Evolutionary conservation across 2,888 invertebrate species (phyloP).

Genomic region (Venustoraphidia nigricollis): DNA sequence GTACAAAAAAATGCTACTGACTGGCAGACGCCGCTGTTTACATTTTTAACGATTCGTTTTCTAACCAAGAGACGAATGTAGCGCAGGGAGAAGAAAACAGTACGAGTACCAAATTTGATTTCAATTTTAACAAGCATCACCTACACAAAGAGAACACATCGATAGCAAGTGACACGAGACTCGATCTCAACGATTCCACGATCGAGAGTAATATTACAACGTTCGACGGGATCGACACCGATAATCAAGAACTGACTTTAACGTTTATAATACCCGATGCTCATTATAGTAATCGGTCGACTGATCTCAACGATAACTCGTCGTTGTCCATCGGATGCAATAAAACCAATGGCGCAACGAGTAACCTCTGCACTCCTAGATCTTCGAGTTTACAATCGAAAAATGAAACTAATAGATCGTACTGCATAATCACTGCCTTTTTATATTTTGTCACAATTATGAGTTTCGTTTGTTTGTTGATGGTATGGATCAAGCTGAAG

Average conservation of each 20-base stretch:
- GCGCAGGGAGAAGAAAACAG: too few relatives aligned
- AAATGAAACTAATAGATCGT: slow-evolving; percentile 14
- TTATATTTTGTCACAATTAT: slow-evolving; percentile 28
- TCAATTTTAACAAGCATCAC: neutral
- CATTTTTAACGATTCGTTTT: slow-evolving; percentile 19
- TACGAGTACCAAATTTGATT: neutral
- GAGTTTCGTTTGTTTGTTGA: slow-evolving; percentile 26
- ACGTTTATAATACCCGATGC: slow-evolving; percentile 4
- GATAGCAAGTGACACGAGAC: slow-evolving; percentile 2
- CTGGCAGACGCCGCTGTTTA: slow-evolving; percentile 44
- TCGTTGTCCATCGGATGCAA: neutral
- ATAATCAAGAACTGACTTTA: slow-evolving; percentile 1
- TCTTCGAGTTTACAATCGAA: slow-evolving; percentile 10
- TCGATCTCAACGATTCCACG: too few relatives aligned
- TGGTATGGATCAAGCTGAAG: slow-evolving; percentile 27
- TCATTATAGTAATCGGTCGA: neutral
- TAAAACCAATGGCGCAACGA: too few relatives aligned
- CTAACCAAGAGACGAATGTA: too few relatives aligned
- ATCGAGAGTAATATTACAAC: too few relatives aligned
- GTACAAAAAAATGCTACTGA: slow-evolving; percentile 81
- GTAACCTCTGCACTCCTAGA: slow-evolving; percentile 4
- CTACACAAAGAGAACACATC: slow-evolving; percentile 1
- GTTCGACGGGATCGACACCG: too few relatives aligned
- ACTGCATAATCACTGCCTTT: slow-evolving; percentile 26
- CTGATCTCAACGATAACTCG: slow-evolving; percentile 2